Evolutionary conservation across 1,140 invertebrate genomes (phyloP), one percentile per base, ranked within the genome.

Genomic region (Plectrocnemia conspersa): DNA sequence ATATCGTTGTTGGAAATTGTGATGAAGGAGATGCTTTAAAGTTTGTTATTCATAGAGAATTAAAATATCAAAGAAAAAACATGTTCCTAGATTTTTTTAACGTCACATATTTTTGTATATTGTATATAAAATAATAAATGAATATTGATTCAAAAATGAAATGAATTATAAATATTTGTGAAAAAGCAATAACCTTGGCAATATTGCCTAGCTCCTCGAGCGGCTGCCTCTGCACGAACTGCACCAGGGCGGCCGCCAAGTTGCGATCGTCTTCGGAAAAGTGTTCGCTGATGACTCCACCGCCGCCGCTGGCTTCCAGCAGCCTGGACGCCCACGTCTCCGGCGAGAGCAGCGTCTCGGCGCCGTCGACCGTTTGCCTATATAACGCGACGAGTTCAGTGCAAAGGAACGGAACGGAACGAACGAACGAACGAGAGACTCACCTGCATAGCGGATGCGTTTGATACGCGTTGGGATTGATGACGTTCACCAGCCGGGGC

Each of bases 181-280:
- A 33, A 48, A 48, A 45, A 9, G 16, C 29, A 10, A 9, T 47
- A 47, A 58, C 59, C 36, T 57, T 61, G 11, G 36, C 46, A 38
- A 61, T 58, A 7, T 54, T 21, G 10, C 25, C 44, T 16, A 61
- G 16, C 56, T 68, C 62, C 40, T 64, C 62, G 42, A 61, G 38
- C 19, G 75, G 74, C 52, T 76, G 72, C 16, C 75, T 73, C 42
- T 77, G 73, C 45, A 69, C 74, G n/a, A 77, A 65, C 52, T 78
- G 76, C 38, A 77, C 75, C 48, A 78, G 63, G 35, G 75, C 74
- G 19, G 74, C 72, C 36, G 75, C 75, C 38, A 77, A 63, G 60
- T 72, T 69, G 45, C 75, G 61, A 58, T 77, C 76, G 54, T 77
- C 76, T 54, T 78, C 76, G 11, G 73, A 75, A 42, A 77, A 63